Percentiles rank a stretch among this genome's conserved stretches.
These are phyloP conservation scores for Drosophila arizonae DNA, from an alignment of 1,140 invertebrate species.

Conservation along the genomic window DNA sequence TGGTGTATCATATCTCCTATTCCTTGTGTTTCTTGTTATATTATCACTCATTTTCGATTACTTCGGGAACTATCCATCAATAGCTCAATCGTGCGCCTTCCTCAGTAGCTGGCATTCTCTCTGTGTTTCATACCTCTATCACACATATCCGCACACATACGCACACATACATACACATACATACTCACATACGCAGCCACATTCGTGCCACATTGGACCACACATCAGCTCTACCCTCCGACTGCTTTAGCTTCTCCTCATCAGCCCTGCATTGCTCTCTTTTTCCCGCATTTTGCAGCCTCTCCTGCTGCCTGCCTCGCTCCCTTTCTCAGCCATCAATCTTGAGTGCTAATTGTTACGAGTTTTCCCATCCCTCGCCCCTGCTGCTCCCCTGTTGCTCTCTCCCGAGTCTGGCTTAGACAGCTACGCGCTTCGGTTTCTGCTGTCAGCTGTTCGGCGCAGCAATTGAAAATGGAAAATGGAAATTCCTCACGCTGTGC, in stretches of 20 bases:
- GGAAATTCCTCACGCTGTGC: constrained; percentile 49
- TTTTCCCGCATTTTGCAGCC: constrained; percentile 1
- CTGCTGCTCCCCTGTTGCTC: neutral
- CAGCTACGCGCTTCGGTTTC: constrained; percentile 5
- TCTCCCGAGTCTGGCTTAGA: constrained; percentile 2
- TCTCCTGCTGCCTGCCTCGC: constrained; percentile 2
- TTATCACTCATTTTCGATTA: constrained; percentile 10
- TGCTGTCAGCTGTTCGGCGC: constrained; percentile 38
- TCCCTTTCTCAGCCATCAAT: constrained; percentile 48
- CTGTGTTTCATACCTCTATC: neutral
- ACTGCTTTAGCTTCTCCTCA: neutral
- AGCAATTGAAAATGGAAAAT: constrained; percentile 42
- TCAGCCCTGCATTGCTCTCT: neutral
- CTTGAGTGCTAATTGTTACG: constrained; percentile 75
- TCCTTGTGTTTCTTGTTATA: neutral
- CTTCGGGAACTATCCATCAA: constrained; percentile 12
- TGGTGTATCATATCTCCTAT: no score
- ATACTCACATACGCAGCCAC: neutral
- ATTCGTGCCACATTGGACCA: neutral
- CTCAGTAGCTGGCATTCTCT: neutral
- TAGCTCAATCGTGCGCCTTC: constrained; percentile 7
- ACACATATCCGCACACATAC: neutral
- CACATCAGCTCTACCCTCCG: constrained; percentile 17
- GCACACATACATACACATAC: neutral
- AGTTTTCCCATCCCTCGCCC: constrained; percentile 44